phyloP scores from a whole-genome alignment of 2,888 invertebrate species.

The Maniola hyperantus region DNA sequence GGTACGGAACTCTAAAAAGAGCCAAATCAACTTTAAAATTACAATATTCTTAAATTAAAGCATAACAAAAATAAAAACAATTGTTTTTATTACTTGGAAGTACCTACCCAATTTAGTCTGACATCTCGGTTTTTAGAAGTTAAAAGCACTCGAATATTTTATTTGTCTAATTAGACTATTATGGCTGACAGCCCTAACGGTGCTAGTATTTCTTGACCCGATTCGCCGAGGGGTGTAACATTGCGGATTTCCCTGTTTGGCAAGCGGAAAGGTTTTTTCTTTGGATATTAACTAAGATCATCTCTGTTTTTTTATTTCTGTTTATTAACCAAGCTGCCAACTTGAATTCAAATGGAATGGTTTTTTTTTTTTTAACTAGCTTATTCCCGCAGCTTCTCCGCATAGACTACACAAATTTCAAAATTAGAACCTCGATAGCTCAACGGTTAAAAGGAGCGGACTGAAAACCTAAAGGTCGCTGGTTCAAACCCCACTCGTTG shows the following conservation, averaged over 20 bases:
- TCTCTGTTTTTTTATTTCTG: slow-evolving; percentile 29
- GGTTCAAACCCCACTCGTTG: too few species aligned
- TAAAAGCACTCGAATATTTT: background rate
- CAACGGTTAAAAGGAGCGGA: too few species aligned
- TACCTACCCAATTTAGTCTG: background rate
- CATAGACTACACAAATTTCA: too few species aligned
- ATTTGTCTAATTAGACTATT: background rate
- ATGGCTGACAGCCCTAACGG: slow-evolving; percentile 47
- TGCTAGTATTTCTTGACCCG: slow-evolving; percentile 66
- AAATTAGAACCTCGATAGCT: too few species aligned
- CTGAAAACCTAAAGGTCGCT: too few species aligned
- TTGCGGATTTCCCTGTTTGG: slow-evolving; percentile 64
- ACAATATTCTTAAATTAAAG: background rate
- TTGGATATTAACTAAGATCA: slow-evolving; percentile 42
- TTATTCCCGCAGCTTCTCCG: background rate
- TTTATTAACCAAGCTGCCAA: slow-evolving; percentile 23
- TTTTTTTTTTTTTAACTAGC: background rate
- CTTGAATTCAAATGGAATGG: slow-evolving; percentile 12
- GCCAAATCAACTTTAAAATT: too few species aligned
- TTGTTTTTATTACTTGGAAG: background rate
- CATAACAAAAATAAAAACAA: too few species aligned
- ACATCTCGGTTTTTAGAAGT: background rate
- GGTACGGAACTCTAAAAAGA: too few species aligned
- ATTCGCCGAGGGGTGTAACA: slow-evolving; percentile 63
- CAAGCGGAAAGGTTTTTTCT: slow-evolving; percentile 58